A percentile compares a stretch with the other conserved stretches of the same genome.
These are phyloP conservation scores for Gymnopithys bicolor DNA, from an alignment of 2,797 vertebrate species.

Conservation along the genomic window DNA sequence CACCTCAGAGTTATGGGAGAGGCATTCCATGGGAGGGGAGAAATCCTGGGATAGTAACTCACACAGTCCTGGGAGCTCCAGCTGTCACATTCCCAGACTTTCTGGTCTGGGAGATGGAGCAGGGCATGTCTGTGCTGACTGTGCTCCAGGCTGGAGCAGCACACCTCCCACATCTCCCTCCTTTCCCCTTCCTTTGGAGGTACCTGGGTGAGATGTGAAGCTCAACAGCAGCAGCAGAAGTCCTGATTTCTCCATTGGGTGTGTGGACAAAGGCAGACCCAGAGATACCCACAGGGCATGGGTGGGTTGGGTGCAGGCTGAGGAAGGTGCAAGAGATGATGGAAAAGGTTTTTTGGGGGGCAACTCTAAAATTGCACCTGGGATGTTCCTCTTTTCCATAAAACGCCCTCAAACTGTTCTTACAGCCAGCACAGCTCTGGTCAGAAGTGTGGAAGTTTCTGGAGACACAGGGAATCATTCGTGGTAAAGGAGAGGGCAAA, in stretches of 20 bases:
- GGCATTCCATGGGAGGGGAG: neutral
- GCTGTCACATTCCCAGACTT: neutral
- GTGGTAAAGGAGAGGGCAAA: neutral
- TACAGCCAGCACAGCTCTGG: rapidly evolving
- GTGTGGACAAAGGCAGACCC: neutral
- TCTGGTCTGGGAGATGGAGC: neutral
- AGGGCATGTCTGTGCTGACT: neutral
- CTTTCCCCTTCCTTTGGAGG: neutral
- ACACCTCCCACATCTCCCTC: neutral
- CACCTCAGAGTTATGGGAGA: neutral
- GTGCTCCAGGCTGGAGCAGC: neutral
- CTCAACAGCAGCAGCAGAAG: neutral
- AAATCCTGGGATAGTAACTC: neutral
- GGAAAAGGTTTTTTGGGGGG: neutral
- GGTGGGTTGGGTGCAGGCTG: neutral
- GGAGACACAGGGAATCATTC: neutral
- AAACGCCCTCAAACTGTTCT: neutral
- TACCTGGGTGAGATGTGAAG: rapidly evolving
- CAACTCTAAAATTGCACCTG: neutral
- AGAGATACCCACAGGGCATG: neutral
- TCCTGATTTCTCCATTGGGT: neutral
- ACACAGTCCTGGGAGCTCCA: neutral
- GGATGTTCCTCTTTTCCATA: neutral
- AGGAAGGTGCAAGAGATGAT: neutral
- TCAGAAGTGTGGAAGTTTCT: neutral